Conservation (phyloP, 2,797 vertebrate species). For the Bradypus variegatus region DNA sequence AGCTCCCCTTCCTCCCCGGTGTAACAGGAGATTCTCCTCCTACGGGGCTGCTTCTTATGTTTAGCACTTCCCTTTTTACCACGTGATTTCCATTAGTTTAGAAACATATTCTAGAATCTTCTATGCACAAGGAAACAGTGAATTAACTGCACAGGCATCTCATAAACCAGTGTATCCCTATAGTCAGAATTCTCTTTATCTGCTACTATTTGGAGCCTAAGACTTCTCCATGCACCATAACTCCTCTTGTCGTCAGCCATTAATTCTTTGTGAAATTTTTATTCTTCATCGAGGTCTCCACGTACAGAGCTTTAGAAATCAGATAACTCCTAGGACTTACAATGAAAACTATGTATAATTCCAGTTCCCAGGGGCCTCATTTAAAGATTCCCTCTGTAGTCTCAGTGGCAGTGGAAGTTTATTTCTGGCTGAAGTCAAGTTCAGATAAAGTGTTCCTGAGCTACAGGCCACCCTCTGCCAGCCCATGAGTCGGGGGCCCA, state of each 20-base stretch:
- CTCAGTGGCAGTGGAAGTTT: not conserved
- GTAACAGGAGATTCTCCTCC: too few species aligned
- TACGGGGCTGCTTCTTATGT: not conserved
- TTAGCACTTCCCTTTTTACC: not conserved
- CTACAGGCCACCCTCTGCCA: not conserved
- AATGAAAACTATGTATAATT: not conserved
- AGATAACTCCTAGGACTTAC: not conserved
- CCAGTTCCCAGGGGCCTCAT: not conserved
- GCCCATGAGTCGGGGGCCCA: not conserved
- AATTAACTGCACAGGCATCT: not conserved
- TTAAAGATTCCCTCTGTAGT: not conserved
- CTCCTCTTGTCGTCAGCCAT: not conserved
- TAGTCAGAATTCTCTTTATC: not conserved
- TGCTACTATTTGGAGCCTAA: not conserved
- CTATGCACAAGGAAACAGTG: too few species aligned
- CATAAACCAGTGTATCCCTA: not conserved
- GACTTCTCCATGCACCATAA: too few species aligned
- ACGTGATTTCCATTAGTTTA: not conserved
- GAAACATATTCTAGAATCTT: not conserved
- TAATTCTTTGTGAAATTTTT: not conserved
- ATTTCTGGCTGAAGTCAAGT: not conserved
- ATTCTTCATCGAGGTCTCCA: not conserved
- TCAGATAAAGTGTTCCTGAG: too few species aligned
- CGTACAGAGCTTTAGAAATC: not conserved
- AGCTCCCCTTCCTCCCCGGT: not conserved